phyloP scores from a whole-genome alignment of 2,113 vertebrate species.

The Scytalopus superciliaris region DNA sequence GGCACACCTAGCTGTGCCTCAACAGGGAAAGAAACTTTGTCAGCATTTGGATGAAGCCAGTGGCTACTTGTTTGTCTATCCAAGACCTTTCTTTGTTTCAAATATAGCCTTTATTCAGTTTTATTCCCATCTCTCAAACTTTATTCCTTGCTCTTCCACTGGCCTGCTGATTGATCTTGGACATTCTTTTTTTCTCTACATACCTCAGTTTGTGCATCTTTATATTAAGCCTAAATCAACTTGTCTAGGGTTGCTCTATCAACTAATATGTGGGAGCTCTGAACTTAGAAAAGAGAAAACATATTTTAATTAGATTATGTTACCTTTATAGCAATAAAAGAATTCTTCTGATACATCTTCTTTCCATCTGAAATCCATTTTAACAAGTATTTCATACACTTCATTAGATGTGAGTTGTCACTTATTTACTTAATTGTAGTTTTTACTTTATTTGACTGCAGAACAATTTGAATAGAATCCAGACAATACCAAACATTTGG shows the following conservation, averaged over 20 bases:
- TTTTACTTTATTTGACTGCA: neutral
- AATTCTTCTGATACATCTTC: neutral
- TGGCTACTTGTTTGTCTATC: neutral
- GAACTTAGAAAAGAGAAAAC: neutral
- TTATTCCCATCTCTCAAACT: neutral
- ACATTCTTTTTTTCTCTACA: neutral
- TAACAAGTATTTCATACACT: neutral
- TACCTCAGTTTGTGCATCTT: neutral
- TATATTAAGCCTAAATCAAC: neutral
- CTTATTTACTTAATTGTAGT: neutral
- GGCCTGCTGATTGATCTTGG: neutral
- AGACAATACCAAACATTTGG: neutral
- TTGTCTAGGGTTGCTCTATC: neutral
- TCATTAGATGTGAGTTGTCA: neutral
- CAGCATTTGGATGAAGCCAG: neutral
- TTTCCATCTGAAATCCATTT: neutral
- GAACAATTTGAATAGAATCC: neutral
- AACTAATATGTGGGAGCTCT: neutral
- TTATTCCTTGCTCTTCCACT: neutral
- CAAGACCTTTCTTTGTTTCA: neutral
- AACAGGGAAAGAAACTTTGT: neutral
- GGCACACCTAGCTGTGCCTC: neutral
- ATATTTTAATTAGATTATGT: neutral
- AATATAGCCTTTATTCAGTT: neutral
- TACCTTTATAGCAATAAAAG: neutral